Evolutionary conservation across 1,140 invertebrate species (phyloP).

Genomic region (silkworm (Bombyx mori)): ASM3026992v2 NC_085131.1:7660001-7660500

Average conservation of each 20-base stretch:
- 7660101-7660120: constrained; percentile 3
- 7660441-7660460: constrained; percentile 27
- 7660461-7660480: constrained; percentile 45
- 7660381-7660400: no score
- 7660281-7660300: constrained; percentile 35
- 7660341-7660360: constrained; percentile 54
- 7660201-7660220: constrained; percentile 48
- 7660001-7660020: neutral
- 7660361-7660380: constrained; percentile 53
- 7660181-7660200: constrained; percentile 51
- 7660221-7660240: constrained; percentile 33
- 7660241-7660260: constrained; percentile 25
- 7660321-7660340: constrained; percentile 43
- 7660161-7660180: constrained; percentile 36
- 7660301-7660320: constrained; percentile 33
- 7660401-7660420: no score
- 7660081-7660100: neutral
- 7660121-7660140: constrained; percentile 17
- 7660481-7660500: constrained; percentile 49
- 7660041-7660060: neutral
- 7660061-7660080: constrained; percentile 2
- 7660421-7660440: neutral
- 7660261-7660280: constrained; percentile 35
- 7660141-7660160: constrained; percentile 32
- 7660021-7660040: neutral